These are phyloP conservation scores for Arion vulgaris DNA, from an alignment of 1,140 invertebrate genomes.

Conservation along the genomic window DNA sequence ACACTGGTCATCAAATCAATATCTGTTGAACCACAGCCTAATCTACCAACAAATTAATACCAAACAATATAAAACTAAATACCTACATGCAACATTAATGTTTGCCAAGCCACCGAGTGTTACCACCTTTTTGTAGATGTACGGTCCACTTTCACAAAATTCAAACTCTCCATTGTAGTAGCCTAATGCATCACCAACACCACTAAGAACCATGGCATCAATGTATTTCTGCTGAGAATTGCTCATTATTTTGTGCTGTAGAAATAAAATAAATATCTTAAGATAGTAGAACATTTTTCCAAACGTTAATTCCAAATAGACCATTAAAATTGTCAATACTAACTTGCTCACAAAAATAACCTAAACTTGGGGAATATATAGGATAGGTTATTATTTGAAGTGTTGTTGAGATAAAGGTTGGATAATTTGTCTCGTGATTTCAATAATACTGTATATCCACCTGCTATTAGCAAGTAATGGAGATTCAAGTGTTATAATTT, in stretches of 20 bases:
- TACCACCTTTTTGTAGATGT: conserved; percentile 58
- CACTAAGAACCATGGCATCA: conserved; percentile 66
- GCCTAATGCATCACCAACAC: conserved; percentile 66
- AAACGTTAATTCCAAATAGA: neutral
- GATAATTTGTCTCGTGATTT: too few species aligned
- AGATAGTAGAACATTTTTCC: neutral
- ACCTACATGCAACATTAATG: conserved; percentile 42
- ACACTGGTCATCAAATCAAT: too few species aligned
- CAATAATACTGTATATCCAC: too few species aligned
- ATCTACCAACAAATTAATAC: too few species aligned
- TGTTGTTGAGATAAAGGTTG: too few species aligned
- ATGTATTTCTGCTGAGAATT: conserved; percentile 38
- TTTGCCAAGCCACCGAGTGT: conserved; percentile 56
- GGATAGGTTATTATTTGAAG: too few species aligned
- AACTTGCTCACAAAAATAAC: neutral
- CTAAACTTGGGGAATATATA: too few species aligned
- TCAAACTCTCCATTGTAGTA: conserved; percentile 67
- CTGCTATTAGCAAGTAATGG: too few species aligned
- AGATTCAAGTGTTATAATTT: too few species aligned
- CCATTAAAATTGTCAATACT: neutral
- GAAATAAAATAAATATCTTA: neutral
- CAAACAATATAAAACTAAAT: too few species aligned
- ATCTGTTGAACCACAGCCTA: too few species aligned
- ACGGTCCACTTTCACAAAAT: conserved; percentile 55
- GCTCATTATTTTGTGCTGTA: neutral